Conservation (phyloP, 2,113 vertebrate genomes). For the Labrus mixtus region DNA sequence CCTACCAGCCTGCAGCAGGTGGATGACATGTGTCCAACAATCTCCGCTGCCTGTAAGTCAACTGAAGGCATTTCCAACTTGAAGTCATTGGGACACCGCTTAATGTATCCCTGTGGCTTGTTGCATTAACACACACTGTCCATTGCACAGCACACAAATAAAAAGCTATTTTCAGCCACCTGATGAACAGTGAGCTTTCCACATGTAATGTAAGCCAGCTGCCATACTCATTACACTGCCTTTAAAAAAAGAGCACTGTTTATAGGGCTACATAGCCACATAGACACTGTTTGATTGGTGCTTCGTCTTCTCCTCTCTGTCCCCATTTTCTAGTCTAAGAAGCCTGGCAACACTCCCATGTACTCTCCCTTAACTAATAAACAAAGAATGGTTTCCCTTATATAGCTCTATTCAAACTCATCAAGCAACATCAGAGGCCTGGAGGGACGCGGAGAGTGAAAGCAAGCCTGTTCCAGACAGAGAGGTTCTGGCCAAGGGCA, state of each 20-base stretch:
- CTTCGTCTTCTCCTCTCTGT: conserved; percentile 63
- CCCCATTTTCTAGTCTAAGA: conserved; percentile 57
- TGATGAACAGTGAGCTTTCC: conserved; percentile 67
- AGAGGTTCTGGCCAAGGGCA: conserved; percentile 64
- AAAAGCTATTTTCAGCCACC: conserved; percentile 71
- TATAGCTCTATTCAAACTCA: conserved; percentile 75
- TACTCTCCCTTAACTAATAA: conserved; percentile 78
- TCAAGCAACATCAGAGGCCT: conserved; percentile 52
- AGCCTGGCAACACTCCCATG: conserved; percentile 74
- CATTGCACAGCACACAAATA: conserved; percentile 50
- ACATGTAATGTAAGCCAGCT: conserved; percentile 73
- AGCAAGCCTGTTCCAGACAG: conserved; percentile 34
- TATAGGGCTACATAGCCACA: conserved; percentile 59
- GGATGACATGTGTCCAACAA: conserved; percentile 4
- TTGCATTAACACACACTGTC: conserved; percentile 43
- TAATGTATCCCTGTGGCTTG: conserved; percentile 44
- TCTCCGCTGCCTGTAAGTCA: conserved; percentile 15
- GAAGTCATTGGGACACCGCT: conserved; percentile 14
- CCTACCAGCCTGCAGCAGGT: conserved; percentile 16
- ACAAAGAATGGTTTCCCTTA: conserved; percentile 82
- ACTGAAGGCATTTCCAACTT: conserved; percentile 1
- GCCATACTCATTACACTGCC: conserved; percentile 42
- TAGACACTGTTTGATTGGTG: conserved; percentile 55
- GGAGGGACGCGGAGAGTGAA: conserved; percentile 34
- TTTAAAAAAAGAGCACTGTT: conserved; percentile 49